phyloP scores from a whole-genome alignment of 2,888 invertebrate species.

The Noctua janthe region DNA sequence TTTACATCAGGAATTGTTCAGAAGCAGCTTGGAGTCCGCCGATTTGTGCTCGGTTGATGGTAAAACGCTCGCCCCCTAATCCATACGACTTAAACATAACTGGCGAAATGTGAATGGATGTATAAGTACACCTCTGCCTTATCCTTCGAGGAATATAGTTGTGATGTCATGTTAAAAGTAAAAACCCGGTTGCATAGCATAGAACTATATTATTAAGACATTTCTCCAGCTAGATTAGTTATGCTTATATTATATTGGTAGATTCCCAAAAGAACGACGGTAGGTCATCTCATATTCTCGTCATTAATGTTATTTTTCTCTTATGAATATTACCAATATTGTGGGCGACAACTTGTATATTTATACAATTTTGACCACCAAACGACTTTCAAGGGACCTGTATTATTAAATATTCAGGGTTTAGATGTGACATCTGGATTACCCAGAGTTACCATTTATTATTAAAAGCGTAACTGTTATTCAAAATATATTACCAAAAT shows the following conservation, averaged over 20 bases:
- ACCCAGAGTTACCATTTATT: not conserved
- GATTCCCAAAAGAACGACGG: slow-evolving; percentile 6
- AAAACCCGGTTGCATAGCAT: not conserved
- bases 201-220: not conserved
- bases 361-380: not conserved
- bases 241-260: not conserved
- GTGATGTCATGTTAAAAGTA: not conserved
- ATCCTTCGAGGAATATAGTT: not conserved
- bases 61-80: not conserved
- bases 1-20: not conserved
- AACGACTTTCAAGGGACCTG: slow-evolving; percentile 9
- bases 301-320: slow-evolving; percentile 27
- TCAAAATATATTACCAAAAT: not conserved
- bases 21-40: not conserved
- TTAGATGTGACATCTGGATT: not conserved
- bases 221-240: not conserved
- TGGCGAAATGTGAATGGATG: not conserved
- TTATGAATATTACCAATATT: slow-evolving; percentile 41
- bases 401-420: not conserved
- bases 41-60: not conserved
- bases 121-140: not conserved
- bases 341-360: not conserved
- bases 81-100: not conserved
- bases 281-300: slow-evolving; percentile 25
- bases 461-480: not conserved